These are phyloP conservation scores for Neodiprion virginianus DNA, from an alignment of 1,140 invertebrate genomes.

Conservation along the genomic window DNA sequence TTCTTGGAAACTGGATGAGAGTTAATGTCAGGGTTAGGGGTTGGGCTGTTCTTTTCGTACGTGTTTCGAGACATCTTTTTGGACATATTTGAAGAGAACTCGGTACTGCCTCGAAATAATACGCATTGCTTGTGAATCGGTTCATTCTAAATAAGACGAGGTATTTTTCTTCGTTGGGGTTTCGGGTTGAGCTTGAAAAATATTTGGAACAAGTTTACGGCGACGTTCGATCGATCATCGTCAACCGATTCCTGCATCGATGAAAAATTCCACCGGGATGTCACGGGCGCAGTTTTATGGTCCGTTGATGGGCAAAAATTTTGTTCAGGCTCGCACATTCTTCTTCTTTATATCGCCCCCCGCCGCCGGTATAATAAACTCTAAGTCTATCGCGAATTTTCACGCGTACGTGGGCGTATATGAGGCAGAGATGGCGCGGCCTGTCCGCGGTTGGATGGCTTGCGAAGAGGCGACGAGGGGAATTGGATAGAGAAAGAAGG, in stretches of 20 bases:
- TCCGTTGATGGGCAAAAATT: neutral
- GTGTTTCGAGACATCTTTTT: neutral
- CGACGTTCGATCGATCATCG: neutral
- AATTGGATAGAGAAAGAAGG: neutral
- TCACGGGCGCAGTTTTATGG: neutral
- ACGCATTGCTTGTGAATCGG: neutral
- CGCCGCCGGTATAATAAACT: too few species aligned
- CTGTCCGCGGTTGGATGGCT: neutral
- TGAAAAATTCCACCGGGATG: neutral
- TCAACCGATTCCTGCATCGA: neutral
- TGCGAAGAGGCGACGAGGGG: neutral
- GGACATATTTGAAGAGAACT: neutral
- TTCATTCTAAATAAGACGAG: too few species aligned
- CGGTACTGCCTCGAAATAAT: neutral
- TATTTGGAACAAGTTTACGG: too few species aligned
- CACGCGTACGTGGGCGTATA: neutral
- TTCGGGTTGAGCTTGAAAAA: too few species aligned
- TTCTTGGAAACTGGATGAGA: constrained; percentile 7
- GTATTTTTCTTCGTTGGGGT: too few species aligned
- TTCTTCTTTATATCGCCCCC: neutral
- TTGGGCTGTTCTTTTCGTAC: neutral
- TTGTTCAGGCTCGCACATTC: neutral
- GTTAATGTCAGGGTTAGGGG: neutral
- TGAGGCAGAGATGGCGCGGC: neutral
- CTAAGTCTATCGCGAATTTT: constrained; percentile 1